Percentiles rank a stretch among this genome's conserved stretches.
These are phyloP conservation scores for Gopherus flavomarginatus DNA, from an alignment of 2,113 vertebrate species.

Conservation along the genomic window DNA sequence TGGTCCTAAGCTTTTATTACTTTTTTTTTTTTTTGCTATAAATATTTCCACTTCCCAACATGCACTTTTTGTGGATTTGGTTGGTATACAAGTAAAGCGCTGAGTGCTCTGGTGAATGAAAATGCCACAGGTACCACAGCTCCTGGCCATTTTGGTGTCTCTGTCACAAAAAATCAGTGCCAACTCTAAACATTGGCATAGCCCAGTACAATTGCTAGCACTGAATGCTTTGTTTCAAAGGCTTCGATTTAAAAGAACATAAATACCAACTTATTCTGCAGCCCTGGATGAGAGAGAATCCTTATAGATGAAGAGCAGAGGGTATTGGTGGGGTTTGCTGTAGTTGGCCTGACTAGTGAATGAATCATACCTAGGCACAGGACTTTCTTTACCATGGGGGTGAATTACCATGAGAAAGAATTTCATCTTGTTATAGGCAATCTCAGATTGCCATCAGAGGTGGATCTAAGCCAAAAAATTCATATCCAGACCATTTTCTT, in stretches of 20 bases:
- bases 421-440: not conserved
- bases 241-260: conserved; percentile 9
- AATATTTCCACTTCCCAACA: conserved; percentile 4
- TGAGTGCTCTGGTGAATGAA: not conserved
- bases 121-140: not conserved
- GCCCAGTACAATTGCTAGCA: not conserved
- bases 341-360: not conserved
- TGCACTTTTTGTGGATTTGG: conserved; percentile 2
- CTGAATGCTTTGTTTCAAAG: not conserved
- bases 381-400: not conserved
- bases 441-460: not conserved
- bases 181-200: not conserved
- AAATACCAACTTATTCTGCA: conserved; percentile 27
- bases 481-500: not conserved
- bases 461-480: not conserved
- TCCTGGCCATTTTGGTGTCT: not conserved
- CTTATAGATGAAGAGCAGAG: not conserved
- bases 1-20: not conserved
- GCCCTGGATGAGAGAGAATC: not conserved
- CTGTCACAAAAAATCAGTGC: not conserved
- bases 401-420: not conserved
- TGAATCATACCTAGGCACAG: not conserved
- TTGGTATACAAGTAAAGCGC: not conserved
- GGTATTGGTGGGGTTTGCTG: not conserved
- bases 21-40: not conserved